These are phyloP conservation scores for Drosophila ficusphila DNA, from an alignment of 1,140 invertebrate species.

Conservation along the genomic window DNA sequence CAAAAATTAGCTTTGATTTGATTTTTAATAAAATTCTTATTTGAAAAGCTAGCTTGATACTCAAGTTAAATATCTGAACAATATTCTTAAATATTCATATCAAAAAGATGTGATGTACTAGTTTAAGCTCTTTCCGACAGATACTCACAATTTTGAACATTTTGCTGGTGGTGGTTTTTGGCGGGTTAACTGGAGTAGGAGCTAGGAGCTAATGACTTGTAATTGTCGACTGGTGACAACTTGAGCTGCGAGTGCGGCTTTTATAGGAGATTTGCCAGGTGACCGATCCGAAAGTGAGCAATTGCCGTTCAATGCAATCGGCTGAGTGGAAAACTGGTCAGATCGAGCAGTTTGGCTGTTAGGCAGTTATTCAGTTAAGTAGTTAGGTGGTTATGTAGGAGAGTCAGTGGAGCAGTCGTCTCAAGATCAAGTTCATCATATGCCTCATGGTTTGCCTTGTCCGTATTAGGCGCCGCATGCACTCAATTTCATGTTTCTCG, in stretches of 20 bases:
- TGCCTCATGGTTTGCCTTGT: constrained; percentile 61
- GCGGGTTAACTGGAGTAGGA: constrained; percentile 9
- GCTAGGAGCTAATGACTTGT: constrained; percentile 50
- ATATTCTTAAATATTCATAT: no score
- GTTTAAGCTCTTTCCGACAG: not conserved
- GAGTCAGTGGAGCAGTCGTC: constrained; percentile 46
- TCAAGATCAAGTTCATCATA: constrained; percentile 79
- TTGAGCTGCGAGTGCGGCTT: constrained; percentile 36
- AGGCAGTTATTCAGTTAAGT: constrained; percentile 9
- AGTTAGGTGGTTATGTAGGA: constrained; percentile 10
- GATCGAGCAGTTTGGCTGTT: constrained; percentile 10
- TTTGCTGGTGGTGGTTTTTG: constrained; percentile 37
- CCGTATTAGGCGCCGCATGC: constrained; percentile 57
- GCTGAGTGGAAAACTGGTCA: constrained; percentile 68
- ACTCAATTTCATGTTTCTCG: constrained; percentile 45
- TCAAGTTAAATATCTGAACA: no score
- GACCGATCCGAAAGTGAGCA: constrained; percentile 66
- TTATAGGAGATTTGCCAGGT: constrained; percentile 47
- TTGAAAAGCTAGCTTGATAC: no score
- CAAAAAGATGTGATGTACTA: no score
- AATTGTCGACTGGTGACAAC: constrained; percentile 72
- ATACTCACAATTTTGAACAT: constrained; percentile 82
- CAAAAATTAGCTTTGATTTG: no score
- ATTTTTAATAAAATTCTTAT: no score
- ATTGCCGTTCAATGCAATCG: constrained; percentile 72